phyloP scores from a whole-genome alignment of 92 coral and sea anemone species.

The Heteractis magnifica region DNA sequence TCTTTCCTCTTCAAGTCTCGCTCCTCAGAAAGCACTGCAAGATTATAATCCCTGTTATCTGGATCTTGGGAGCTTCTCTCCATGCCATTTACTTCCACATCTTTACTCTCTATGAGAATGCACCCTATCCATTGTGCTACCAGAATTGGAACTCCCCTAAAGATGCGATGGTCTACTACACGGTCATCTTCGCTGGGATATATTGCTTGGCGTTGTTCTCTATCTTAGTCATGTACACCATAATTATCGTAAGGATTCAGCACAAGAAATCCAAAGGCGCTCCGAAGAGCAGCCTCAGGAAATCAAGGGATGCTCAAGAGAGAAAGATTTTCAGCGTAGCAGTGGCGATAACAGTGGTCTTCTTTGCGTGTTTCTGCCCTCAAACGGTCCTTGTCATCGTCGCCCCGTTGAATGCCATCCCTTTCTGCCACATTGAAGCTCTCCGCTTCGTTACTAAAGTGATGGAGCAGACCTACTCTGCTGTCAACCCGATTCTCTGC shows the following conservation, averaged over 20 bases:
- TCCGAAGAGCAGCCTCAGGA: slow-evolving; percentile 1
- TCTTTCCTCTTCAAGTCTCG: slow-evolving; percentile 52
- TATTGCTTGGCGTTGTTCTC: slow-evolving; percentile 26
- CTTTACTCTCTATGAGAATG: slow-evolving; percentile 10
- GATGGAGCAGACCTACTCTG: slow-evolving; percentile 42
- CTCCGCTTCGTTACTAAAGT: slow-evolving; percentile 32
- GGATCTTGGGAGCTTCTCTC: slow-evolving; percentile 25
- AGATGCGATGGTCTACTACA: slow-evolving; percentile 26
- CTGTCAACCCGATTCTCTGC: slow-evolving; percentile 39
- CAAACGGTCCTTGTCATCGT: slow-evolving; percentile 31
- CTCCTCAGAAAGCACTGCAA: slow-evolving; percentile 18
- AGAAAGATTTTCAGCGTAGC: slow-evolving; percentile 34
- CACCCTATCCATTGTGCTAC: slow-evolving; percentile 2
- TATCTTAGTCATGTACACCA: slow-evolving; percentile 20
- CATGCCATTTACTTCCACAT: slow-evolving; percentile 32
- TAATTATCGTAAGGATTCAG: slow-evolving; percentile 27
- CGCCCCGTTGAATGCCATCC: slow-evolving; percentile 28
- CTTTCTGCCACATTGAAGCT: slow-evolving; percentile 31
- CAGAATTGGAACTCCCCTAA: slow-evolving; percentile 26
- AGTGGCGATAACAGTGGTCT: slow-evolving; percentile 40
- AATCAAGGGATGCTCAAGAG: slow-evolving; percentile 34
- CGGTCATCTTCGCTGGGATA: slow-evolving; percentile 24
- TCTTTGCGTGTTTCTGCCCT: slow-evolving; percentile 44
- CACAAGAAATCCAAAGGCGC: slow-evolving; percentile 8
- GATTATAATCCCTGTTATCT: slow-evolving; percentile 10